Evolutionary conservation across 1,140 invertebrate genomes (phyloP), one percentile per base, ranked within the genome.

Genomic region (Aphelinus certus): DNA sequence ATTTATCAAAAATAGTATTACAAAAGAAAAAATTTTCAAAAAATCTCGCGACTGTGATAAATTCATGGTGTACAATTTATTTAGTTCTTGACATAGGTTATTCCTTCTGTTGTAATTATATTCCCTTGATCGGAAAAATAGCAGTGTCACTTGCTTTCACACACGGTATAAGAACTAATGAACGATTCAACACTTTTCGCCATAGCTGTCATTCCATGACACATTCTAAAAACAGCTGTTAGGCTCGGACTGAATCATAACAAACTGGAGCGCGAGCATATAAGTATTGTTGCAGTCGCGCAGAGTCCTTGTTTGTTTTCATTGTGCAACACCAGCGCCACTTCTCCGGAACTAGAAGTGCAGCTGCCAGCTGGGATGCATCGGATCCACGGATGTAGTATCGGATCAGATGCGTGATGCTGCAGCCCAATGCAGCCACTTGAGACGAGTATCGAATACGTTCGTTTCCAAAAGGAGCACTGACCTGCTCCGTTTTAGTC

Each of bases 1-100:
- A 65, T 51, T 61, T 63, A 7, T 74, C 48, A 63, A 63, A 56
- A 68, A 47, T 60, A 56, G 26, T 48, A 56, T 43, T 46, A 57
- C n/a, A 57, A 56, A 68, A 43, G 63, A 49, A 26, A 55, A 62
- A 43, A 26, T 26, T 26, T 26, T 26, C 26, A 26, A 26, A 26
- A 26, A 26, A 26, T 42, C 10, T 71, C 53, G 1, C 1, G 6
- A 56, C 43, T 64, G 2, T 3, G 53, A 5, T 9, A 26, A 71
- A 55, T 0, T 43, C 69, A 71, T 71, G 42, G 26, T 71, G 2
- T n/a, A 63, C n/a, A n/a, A n/a, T n/a, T n/a, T n/a, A n/a, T 26
- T 26, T 26, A 26, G 26, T 26, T 26, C 26, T 26, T 26, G 26
- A 26, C 26, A 26, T 26, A 49, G n/a, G 70, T 42, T 55, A 63